phyloP scores from a whole-genome alignment of 2,888 invertebrate species.

The Philaethria dido region DNA sequence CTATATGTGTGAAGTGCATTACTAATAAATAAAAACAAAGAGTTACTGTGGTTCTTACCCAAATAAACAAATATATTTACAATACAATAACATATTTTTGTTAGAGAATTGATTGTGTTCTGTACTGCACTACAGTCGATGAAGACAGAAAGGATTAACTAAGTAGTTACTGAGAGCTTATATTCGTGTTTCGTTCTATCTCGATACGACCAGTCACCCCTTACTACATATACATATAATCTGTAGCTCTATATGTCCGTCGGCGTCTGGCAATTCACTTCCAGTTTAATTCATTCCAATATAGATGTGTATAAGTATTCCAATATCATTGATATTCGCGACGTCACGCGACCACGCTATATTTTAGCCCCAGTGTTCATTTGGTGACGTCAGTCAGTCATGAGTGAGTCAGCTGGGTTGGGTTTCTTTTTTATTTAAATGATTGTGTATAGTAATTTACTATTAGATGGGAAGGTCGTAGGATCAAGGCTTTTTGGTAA shows the following conservation, averaged over 20 bases:
- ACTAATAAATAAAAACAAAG: too few relatives aligned
- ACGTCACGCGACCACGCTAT: slow-evolving; percentile 23
- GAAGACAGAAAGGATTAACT: not conserved
- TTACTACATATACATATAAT: not conserved
- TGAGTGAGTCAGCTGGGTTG: slow-evolving; percentile 19
- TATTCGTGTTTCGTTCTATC: not conserved
- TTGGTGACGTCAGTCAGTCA: slow-evolving; percentile 21
- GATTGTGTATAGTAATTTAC: slow-evolving; percentile 4
- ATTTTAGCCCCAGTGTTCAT: slow-evolving; percentile 5
- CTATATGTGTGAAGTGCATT: too few relatives aligned
- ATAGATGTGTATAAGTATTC: not conserved
- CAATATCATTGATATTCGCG: slow-evolving; percentile 26
- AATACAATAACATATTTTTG: not conserved
- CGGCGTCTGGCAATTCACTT: slow-evolving; percentile 20
- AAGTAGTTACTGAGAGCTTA: not conserved
- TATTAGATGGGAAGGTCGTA: not conserved
- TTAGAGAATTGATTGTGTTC: not conserved
- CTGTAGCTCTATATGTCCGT: not conserved
- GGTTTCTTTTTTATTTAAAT: slow-evolving; percentile 19
- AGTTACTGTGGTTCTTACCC: not conserved
- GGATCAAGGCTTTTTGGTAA: slow-evolving; percentile 1
- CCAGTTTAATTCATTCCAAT: not conserved
- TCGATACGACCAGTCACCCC: not conserved
- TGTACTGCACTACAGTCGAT: not conserved
- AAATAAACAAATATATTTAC: not conserved